Evolutionary conservation across 2,888 invertebrate species (phyloP).

Genomic region (Calliphora vomitoria): DNA sequence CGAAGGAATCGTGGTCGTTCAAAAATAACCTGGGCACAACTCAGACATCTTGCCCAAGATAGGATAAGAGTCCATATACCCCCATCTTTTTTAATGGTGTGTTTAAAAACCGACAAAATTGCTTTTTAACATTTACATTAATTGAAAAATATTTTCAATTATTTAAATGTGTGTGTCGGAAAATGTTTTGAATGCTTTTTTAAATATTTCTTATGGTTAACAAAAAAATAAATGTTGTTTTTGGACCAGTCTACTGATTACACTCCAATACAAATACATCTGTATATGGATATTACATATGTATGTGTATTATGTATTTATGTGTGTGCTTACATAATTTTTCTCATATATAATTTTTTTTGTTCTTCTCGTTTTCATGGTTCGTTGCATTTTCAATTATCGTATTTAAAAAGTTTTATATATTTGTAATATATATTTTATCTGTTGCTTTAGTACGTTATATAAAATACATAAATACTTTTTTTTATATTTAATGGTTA

Average conservation of each 20-base stretch:
- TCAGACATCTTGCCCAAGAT: too few species aligned
- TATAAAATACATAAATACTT: constrained; percentile 29
- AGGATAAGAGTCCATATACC: too few species aligned
- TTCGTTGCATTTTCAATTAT: constrained; percentile 71
- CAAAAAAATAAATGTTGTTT: too few species aligned
- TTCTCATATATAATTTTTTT: constrained; percentile 48
- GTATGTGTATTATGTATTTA: neutral
- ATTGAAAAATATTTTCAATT: too few species aligned
- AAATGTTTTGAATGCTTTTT: too few species aligned
- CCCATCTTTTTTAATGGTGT: too few species aligned
- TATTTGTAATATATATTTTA: constrained; percentile 12
- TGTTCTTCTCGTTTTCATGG: constrained; percentile 49
- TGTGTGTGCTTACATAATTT: constrained; percentile 38
- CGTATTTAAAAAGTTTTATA: constrained; percentile 65
- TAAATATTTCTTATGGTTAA: too few species aligned
- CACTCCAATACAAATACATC: neutral
- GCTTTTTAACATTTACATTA: too few species aligned
- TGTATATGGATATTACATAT: neutral
- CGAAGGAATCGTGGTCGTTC: too few species aligned
- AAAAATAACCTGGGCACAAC: too few species aligned
- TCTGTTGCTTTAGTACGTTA: neutral
- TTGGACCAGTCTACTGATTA: neutral
- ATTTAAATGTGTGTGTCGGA: too few species aligned
- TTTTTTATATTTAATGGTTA: constrained; percentile 54
- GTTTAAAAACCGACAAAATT: too few species aligned